Conservation (phyloP, 2,797 vertebrate genomes). For the Cygnus olor region DNA sequence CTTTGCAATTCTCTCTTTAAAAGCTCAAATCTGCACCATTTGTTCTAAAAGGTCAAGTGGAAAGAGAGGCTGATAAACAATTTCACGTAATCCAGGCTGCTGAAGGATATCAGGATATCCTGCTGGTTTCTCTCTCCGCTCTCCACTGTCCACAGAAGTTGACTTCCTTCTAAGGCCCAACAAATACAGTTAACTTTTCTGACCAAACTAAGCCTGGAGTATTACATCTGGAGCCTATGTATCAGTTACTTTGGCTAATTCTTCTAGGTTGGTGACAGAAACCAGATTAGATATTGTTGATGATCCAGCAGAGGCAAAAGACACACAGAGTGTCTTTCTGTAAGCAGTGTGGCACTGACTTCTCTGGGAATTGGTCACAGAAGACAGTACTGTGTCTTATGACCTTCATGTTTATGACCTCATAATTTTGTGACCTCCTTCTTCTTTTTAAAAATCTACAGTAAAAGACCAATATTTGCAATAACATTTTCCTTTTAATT, state of each 20-base stretch:
- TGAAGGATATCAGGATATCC: neutral
- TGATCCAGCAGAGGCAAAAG: neutral
- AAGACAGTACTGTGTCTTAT: neutral
- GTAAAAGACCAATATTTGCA: neutral
- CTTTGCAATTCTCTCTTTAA: neutral
- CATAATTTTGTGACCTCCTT: neutral
- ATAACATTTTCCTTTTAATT: neutral
- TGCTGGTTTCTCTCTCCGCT: neutral
- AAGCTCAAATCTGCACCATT: neutral
- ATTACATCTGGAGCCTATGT: neutral
- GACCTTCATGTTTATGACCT: neutral
- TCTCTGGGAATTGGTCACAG: neutral
- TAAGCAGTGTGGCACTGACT: neutral
- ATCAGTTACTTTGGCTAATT: neutral
- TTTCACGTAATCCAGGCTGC: neutral
- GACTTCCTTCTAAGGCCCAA: neutral
- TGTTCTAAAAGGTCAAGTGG: neutral
- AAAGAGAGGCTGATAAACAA: neutral
- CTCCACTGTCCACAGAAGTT: neutral
- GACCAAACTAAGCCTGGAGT: neutral
- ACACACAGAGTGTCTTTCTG: neutral
- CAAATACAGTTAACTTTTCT: neutral
- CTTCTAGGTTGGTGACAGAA: neutral
- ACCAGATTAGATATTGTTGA: neutral
- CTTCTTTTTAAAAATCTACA: neutral